A percentile compares a stretch with the other conserved stretches of the same genome.
These are phyloP conservation scores for Drosophila nigrodunni DNA, from an alignment of 1,140 invertebrate genomes.

Conservation along the genomic window DNA sequence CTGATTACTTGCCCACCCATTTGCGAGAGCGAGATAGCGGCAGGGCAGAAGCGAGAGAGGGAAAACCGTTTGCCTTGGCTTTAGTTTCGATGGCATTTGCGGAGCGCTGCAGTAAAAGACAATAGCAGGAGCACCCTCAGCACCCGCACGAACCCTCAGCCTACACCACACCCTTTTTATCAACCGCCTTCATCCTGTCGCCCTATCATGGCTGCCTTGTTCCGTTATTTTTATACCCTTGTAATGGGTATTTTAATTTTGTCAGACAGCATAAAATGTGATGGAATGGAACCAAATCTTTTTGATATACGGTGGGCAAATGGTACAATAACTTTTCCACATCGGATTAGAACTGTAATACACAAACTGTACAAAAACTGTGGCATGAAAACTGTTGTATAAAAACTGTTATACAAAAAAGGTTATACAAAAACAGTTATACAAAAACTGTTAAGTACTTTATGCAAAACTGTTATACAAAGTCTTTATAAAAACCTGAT, in stretches of 20 bases:
- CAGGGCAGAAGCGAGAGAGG: no score
- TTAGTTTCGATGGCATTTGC: slow-evolving; percentile 48
- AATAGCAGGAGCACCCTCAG: slow-evolving; percentile 35
- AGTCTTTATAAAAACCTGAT: no score
- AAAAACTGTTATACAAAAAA: no score
- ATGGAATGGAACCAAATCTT: no score
- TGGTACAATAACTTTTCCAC: no score
- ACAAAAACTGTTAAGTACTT: no score
- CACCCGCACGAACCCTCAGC: neutral
- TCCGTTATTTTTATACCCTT: slow-evolving; percentile 31
- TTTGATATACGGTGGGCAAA: no score
- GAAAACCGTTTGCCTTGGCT: slow-evolving; percentile 35
- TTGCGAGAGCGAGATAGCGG: neutral
- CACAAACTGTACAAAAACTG: no score
- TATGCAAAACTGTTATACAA: no score
- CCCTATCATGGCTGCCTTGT: slow-evolving; percentile 16
- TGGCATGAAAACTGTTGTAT: no score
- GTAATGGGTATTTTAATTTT: neutral
- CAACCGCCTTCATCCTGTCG: slow-evolving; percentile 7
- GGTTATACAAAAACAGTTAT: no score
- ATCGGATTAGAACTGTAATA: no score
- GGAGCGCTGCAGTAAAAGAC: slow-evolving; percentile 49
- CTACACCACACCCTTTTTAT: neutral
- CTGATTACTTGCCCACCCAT: slow-evolving; percentile 56
- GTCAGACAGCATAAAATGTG: neutral